phyloP scores from a whole-genome alignment of 2,797 vertebrate genomes.

The Poecilia velifera region DNA sequence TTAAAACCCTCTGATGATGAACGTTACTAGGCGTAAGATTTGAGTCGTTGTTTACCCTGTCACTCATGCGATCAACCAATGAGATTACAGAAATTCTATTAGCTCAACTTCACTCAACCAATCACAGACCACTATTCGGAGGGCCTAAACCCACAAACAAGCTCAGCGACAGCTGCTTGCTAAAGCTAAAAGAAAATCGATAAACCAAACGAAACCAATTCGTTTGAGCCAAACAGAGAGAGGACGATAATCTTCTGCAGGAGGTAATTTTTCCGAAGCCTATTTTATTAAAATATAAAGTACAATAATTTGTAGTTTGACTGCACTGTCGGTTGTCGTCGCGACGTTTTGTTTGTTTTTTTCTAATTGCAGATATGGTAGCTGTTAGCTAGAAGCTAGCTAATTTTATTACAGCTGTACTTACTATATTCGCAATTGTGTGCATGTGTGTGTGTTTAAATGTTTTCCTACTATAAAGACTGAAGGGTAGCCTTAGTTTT shows the following conservation, averaged over 20 bases:
- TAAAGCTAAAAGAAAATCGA: constrained; percentile 75
- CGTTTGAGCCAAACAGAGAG: constrained; percentile 37
- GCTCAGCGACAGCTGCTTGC: constrained; percentile 52
- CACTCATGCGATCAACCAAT: constrained; percentile 38
- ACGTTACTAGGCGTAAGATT: neutral
- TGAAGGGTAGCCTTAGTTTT: neutral
- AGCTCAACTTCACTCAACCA: constrained; percentile 33
- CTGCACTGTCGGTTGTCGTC: constrained; percentile 43
- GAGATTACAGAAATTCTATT: fast-evolving
- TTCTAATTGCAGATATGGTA: constrained; percentile 59
- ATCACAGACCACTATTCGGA: constrained; percentile 34
- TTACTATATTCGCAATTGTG: neutral
- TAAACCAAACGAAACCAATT: constrained; percentile 63
- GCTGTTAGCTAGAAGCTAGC: constrained; percentile 55
- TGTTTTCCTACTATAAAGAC: neutral
- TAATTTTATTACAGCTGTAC: neutral
- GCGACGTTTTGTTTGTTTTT: constrained; percentile 70
- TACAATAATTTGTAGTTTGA: neutral
- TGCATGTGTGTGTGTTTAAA: neutral
- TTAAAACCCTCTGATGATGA: neutral
- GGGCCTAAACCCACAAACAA: constrained; percentile 57
- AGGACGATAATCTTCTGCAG: constrained; percentile 51
- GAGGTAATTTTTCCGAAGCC: constrained; percentile 66
- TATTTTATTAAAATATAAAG: neutral
- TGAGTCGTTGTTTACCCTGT: constrained; percentile 40